Conservation (phyloP, 2,797 vertebrate genomes). For the Chrysocyon brachyurus region DNA sequence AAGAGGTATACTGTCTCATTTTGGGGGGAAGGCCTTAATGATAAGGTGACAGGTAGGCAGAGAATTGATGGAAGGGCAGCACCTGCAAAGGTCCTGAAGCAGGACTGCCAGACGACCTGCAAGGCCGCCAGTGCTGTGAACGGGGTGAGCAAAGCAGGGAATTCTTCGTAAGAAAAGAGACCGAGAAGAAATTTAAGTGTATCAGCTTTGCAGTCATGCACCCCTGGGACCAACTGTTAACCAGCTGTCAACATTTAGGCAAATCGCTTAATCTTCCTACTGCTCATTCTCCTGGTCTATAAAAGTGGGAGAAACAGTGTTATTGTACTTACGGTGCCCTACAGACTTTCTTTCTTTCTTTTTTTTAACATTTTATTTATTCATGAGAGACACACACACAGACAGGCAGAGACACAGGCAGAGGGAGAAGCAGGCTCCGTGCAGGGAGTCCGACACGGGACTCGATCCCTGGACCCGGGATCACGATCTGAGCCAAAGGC, state of each 20-base stretch:
- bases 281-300: neutral
- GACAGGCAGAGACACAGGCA: no score
- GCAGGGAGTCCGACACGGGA: no score
- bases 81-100: neutral
- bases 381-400: no score
- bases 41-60: neutral
- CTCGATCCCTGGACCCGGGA: no score
- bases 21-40: neutral
- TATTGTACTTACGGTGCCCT: no score
- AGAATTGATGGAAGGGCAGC: neutral
- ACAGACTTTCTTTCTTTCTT: neutral
- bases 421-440: no score
- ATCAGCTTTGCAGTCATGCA: neutral
- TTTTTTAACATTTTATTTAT: no score
- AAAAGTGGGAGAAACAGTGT: neutral
- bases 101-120: neutral
- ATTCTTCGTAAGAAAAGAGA: neutral
- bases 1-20: neutral
- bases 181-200: neutral
- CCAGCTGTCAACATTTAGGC: neutral
- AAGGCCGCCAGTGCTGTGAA: neutral
- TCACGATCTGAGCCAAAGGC: no score
- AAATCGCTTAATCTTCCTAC: neutral
- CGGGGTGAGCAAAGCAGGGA: neutral
- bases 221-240: neutral